Evolutionary conservation across 1,140 invertebrate species (phyloP).

Genomic region (Trypoxylus dichotomus): DNA sequence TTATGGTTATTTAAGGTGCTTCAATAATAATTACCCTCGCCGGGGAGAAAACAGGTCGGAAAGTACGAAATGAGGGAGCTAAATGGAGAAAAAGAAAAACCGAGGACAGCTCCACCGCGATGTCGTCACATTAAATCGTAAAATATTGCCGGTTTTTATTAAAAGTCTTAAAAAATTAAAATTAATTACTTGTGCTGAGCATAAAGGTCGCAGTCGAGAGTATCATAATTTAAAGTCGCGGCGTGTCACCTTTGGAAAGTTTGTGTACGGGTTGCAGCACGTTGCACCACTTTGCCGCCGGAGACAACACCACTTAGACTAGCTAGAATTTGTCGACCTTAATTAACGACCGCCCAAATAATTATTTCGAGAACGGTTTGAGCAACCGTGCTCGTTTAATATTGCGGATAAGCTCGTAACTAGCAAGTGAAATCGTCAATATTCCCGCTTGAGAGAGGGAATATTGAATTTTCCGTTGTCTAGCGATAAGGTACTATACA

Average conservation of each 20-base stretch:
- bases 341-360: constrained; percentile 32
- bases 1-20: neutral
- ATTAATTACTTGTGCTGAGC: constrained; percentile 19
- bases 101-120: neutral
- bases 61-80: neutral
- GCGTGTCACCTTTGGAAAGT: constrained; percentile 32
- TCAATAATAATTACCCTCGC: neutral
- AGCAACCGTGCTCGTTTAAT: neutral
- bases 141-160: constrained; percentile 12
- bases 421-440: neutral
- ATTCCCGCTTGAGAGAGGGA: neutral
- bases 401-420: neutral
- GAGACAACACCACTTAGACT: constrained; percentile 33
- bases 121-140: constrained; percentile 21
- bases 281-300: constrained; percentile 30
- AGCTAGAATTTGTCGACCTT: constrained; percentile 33
- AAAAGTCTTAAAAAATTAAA: constrained; percentile 28
- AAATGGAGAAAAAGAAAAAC: neutral
- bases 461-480: neutral
- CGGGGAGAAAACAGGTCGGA: neutral
- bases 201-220: constrained; percentile 7
- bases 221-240: constrained; percentile 28
- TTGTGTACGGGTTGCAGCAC: constrained; percentile 27
- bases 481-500: neutral
- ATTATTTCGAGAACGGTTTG: constrained; percentile 26